Evolutionary conservation across 2,797 vertebrate genomes (phyloP).

Genomic region (Microctenopoma steveboyesi): DNA sequence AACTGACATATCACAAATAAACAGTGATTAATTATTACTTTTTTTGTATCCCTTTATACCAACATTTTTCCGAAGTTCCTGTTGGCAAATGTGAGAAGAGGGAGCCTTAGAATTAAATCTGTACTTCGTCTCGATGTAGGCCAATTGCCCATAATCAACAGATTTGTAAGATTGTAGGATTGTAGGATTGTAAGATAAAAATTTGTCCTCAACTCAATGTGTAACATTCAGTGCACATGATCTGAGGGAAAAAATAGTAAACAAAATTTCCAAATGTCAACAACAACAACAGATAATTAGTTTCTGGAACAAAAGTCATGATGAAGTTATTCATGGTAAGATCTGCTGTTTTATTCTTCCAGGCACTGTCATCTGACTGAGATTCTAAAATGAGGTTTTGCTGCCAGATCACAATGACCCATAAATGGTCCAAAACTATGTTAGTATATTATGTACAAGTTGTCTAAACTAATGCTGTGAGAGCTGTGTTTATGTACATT

Average conservation of each 20-base stretch:
- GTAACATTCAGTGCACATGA: conserved; percentile 32
- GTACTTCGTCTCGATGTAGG: neutral
- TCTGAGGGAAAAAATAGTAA: neutral
- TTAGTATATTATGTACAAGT: neutral
- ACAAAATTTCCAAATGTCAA: conserved; percentile 2
- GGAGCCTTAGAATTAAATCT: neutral
- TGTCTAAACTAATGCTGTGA: neutral
- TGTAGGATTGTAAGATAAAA: no score
- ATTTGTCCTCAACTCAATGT: neutral
- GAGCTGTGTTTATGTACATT: no score
- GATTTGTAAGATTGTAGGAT: no score
- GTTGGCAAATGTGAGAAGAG: neutral
- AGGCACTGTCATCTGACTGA: conserved; percentile 50
- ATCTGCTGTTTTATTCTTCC: conserved; percentile 24
- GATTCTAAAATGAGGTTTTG: neutral
- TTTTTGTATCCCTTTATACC: neutral
- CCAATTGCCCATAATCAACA: conserved; percentile 4
- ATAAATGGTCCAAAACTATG: neutral
- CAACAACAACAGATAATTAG: conserved; percentile 10
- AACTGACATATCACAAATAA: no score
- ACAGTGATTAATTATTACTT: no score
- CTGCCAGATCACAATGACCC: neutral
- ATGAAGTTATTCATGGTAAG: neutral
- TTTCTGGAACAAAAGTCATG: conserved; percentile 7
- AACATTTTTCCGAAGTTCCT: neutral